Evolutionary conservation across 92 coral and sea anemone species (phyloP).

Genomic region (Zoanthus sociatus): DNA sequence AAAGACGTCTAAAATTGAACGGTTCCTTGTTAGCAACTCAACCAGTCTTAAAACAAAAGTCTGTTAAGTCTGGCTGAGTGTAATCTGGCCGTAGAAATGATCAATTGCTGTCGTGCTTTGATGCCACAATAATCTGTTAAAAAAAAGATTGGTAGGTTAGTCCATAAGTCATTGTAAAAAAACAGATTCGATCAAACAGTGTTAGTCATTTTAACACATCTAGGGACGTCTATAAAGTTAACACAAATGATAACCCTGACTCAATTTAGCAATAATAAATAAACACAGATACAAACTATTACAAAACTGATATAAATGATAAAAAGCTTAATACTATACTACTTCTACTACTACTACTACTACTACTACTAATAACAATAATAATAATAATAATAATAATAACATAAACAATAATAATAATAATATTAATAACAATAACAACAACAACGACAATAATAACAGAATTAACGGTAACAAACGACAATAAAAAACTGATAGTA

Average conservation of each 20-base stretch:
- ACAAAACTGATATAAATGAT: not conserved
- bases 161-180: not conserved
- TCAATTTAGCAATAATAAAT: not conserved
- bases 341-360: not conserved
- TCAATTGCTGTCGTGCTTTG: slow-evolving; percentile 1
- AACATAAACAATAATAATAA: too few species aligned
- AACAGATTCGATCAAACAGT: not conserved
- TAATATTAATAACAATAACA: too few species aligned
- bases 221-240: not conserved
- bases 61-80: not conserved
- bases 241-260: not conserved
- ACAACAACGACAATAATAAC: too few species aligned
- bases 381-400: too few species aligned
- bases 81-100: not conserved
- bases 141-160: slow-evolving; percentile 29
- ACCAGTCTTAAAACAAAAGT: slow-evolving; percentile 7
- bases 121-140: slow-evolving; percentile 33
- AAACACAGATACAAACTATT: too few species aligned
- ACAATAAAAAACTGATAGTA: too few species aligned
- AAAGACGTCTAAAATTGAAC: slow-evolving; percentile 26
- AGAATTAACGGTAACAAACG: too few species aligned
- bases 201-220: not conserved
- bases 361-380: not conserved
- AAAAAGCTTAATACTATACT: not conserved
- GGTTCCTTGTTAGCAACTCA: not conserved